Conservation (phyloP, 2,113 vertebrate genomes). For the Pelecanoides urinatrix region DNA sequence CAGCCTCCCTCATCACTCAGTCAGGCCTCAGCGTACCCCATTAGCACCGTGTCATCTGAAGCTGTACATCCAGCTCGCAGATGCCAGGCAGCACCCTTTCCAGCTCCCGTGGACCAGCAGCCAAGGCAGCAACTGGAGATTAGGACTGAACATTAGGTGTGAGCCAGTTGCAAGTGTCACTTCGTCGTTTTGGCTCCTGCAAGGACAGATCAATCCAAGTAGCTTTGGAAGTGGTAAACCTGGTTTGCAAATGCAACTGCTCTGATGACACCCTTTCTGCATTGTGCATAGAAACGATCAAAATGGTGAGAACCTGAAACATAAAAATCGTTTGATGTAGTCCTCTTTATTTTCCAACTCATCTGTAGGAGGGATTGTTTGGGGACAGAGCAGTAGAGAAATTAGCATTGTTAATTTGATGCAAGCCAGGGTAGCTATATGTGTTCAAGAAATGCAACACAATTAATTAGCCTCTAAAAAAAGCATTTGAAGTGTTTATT, state of each 20-base stretch:
- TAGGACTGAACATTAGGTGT: not conserved
- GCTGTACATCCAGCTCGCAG: not conserved
- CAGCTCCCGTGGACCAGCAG: rapidly evolving
- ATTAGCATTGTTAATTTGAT: slow-evolving; percentile 68
- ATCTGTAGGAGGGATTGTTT: not conserved
- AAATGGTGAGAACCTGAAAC: not conserved
- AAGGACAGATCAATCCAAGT: not conserved
- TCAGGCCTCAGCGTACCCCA: not conserved
- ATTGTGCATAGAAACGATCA: not conserved
- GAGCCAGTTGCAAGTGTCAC: not conserved
- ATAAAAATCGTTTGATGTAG: not conserved
- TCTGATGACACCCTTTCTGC: not conserved
- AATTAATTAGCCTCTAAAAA: slow-evolving; percentile 79
- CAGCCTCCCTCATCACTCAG: not conserved
- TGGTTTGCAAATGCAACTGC: not conserved
- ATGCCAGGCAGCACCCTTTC: not conserved
- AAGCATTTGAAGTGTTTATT: slow-evolving; percentile 80
- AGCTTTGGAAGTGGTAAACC: not conserved
- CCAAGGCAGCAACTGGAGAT: not conserved
- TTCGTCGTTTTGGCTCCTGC: not conserved
- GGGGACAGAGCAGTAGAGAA: not conserved
- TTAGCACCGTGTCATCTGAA: not conserved
- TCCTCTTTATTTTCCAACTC: not conserved
- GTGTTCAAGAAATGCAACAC: slow-evolving; percentile 74
- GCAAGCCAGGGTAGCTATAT: slow-evolving; percentile 54